Evolutionary conservation across 1,140 invertebrate genomes (phyloP).

Genomic region (Cecropterus lyciades): DNA sequence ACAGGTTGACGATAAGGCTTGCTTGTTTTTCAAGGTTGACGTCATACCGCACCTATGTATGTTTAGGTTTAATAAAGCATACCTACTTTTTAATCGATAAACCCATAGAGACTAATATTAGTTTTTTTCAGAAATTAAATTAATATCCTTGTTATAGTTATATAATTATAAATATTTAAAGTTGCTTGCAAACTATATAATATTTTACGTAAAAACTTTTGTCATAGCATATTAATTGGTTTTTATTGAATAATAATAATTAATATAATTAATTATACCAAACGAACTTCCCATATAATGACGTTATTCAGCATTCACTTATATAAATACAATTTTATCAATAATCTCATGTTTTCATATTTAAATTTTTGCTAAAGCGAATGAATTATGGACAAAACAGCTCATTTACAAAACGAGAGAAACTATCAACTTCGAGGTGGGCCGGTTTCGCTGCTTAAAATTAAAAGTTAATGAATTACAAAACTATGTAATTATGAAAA

Average conservation of each 20-base stretch:
- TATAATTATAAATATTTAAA: neutral
- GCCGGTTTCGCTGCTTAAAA: neutral
- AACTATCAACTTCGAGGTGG: neutral
- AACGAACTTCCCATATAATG: neutral
- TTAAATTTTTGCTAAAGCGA: neutral
- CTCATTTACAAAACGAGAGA: neutral
- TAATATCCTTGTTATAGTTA: neutral
- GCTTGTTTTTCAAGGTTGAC: constrained; percentile 47
- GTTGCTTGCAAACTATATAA: no score
- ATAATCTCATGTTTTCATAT: neutral
- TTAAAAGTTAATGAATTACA: neutral
- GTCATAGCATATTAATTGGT: no score
- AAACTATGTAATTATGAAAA: neutral
- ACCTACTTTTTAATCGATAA: constrained; percentile 20
- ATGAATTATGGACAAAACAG: neutral
- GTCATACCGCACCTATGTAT: constrained; percentile 22
- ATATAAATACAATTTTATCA: neutral
- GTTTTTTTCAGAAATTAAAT: no score
- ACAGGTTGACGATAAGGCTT: constrained; percentile 58
- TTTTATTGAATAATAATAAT: no score
- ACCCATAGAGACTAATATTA: neutral
- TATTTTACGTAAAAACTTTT: no score
- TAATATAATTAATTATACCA: neutral
- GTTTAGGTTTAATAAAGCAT: constrained; percentile 5
- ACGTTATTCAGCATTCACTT: neutral